A percentile compares a stretch with the other conserved stretches of the same genome.
These are phyloP conservation scores for Acrobasis suavella DNA, from an alignment of 2,888 invertebrate genomes.

Conservation along the genomic window DNA sequence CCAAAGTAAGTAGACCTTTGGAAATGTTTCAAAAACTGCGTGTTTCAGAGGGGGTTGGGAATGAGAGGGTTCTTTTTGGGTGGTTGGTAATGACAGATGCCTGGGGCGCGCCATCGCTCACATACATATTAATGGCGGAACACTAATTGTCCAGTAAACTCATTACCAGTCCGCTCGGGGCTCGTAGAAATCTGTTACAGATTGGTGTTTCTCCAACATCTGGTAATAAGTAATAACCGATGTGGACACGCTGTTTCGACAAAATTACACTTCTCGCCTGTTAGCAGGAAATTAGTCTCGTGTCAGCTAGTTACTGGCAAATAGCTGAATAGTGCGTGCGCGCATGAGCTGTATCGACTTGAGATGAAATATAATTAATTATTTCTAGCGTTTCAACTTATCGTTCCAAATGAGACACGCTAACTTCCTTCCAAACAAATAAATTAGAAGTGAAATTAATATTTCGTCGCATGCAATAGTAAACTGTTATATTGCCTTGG, in stretches of 20 bases:
- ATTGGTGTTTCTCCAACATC: conserved; percentile 42
- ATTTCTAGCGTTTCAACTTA: too few species aligned
- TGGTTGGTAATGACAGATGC: conserved; percentile 60
- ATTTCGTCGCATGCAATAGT: too few species aligned
- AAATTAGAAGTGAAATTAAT: background rate
- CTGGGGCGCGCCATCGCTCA: conserved; percentile 67
- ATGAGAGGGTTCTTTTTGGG: conserved; percentile 36
- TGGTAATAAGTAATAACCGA: conserved; percentile 21
- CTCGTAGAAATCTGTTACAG: conserved; percentile 53
- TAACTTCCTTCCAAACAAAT: background rate
- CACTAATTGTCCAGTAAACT: conserved; percentile 76
- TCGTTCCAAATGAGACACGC: too few species aligned
- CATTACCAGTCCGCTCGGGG: conserved; percentile 59
- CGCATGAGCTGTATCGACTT: background rate
- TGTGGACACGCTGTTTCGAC: conserved; percentile 18
- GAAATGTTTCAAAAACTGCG: conserved; percentile 29
- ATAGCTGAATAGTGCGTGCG: background rate
- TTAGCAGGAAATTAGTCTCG: conserved; percentile 11
- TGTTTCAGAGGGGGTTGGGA: conserved; percentile 29
- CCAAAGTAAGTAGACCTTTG: conserved; percentile 53
- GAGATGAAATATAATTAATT: background rate
- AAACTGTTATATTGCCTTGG: too few species aligned
- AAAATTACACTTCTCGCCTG: conserved; percentile 28
- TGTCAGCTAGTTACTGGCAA: conserved; percentile 9
- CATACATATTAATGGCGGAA: conserved; percentile 58